Evolutionary conservation across 2,113 vertebrate species (phyloP).

Genomic region (Nyctereutes procyonoides): DNA sequence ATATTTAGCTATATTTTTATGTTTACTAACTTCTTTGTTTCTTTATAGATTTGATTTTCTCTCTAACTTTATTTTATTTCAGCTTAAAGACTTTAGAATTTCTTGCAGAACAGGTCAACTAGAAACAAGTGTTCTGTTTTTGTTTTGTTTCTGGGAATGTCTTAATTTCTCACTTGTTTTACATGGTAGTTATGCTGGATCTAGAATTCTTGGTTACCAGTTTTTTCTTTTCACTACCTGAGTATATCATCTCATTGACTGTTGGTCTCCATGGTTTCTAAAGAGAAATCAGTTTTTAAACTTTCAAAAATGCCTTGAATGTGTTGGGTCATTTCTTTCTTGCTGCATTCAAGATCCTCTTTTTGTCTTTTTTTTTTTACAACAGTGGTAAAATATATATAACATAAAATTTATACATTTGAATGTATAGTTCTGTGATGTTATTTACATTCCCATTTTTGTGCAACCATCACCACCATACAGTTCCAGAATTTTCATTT

Average conservation of each 20-base stretch:
- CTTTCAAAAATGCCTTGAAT: not conserved
- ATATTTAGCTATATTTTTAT: not conserved
- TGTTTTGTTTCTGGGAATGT: not conserved
- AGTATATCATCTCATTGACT: not conserved
- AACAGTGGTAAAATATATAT: not conserved
- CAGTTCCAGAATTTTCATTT: not conserved
- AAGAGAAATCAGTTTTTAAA: not conserved
- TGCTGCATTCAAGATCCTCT: not conserved
- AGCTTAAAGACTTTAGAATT: not conserved
- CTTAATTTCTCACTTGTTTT: constrained; percentile 24
- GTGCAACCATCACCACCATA: not conserved
- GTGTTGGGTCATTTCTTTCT: not conserved
- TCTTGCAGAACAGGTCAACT: not conserved
- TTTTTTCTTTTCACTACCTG: not conserved
- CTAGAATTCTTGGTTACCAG: not conserved
- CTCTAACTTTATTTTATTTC: not conserved
- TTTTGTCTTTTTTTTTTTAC: not conserved
- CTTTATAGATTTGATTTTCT: not conserved
- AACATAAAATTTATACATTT: not conserved
- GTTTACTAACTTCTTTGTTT: not conserved
- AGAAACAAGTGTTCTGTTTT: not conserved
- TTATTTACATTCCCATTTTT: not conserved
- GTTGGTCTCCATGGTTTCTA: not conserved
- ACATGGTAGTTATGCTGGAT: not conserved
- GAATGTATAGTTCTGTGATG: not conserved